These are phyloP conservation scores for Epinotia nisella DNA, from an alignment of 2,888 invertebrate genomes.

Conservation along the genomic window DNA sequence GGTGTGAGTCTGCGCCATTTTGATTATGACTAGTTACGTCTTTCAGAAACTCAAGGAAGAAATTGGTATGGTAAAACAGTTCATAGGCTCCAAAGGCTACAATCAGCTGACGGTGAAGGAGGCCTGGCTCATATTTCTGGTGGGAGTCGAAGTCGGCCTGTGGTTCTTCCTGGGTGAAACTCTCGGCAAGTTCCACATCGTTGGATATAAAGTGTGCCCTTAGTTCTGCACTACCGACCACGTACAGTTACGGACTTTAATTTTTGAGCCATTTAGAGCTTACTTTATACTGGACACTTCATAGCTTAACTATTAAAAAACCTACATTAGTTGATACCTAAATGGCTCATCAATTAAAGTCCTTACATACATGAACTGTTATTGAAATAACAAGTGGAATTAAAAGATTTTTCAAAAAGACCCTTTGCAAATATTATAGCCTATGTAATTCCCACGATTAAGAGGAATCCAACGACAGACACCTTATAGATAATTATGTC, in stretches of 20 bases:
- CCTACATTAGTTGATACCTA: no score
- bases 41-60: slow-evolving; percentile 64
- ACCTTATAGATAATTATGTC: no score
- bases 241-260: no score
- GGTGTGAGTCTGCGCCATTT: not conserved
- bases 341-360: no score
- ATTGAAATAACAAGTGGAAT: no score
- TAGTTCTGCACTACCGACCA: not conserved
- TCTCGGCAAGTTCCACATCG: slow-evolving; percentile 71
- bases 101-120: slow-evolving; percentile 68
- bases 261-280: no score
- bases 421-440: no score
- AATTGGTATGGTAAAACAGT: slow-evolving; percentile 57
- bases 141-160: slow-evolving; percentile 64
- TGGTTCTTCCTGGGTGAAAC: slow-evolving; percentile 78
- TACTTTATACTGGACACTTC: no score
- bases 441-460: no score
- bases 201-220: slow-evolving; percentile 69
- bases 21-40: not conserved
- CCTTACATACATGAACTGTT: not conserved
- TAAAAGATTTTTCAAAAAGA: no score
- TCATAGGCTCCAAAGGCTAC: slow-evolving; percentile 60
- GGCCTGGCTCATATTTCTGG: slow-evolving; percentile 68
- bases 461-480: no score
- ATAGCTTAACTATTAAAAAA: no score